Conservation (phyloP, 2,113 vertebrate genomes). For the Alces alces region DNA sequence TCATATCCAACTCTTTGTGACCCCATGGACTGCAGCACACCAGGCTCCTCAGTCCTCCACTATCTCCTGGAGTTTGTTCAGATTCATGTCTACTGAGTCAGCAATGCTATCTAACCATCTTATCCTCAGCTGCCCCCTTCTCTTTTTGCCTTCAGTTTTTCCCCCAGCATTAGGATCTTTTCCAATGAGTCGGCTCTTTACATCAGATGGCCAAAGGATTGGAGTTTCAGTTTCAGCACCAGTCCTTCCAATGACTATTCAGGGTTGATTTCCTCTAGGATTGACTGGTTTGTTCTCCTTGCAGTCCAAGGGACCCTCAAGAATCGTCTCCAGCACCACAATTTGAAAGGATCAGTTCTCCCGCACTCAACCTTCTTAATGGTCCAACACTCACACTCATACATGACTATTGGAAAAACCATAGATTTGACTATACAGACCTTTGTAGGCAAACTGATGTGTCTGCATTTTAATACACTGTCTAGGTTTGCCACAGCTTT, state of each 20-base stretch:
- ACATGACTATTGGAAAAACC: not conserved
- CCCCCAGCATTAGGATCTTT: not conserved
- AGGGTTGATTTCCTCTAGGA: not conserved
- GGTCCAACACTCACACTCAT: not conserved
- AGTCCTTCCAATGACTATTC: not conserved
- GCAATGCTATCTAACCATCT: not conserved
- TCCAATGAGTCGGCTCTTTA: accelerated
- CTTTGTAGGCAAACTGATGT: not conserved
- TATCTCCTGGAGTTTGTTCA: not conserved
- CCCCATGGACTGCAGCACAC: not conserved
- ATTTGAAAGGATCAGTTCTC: not conserved
- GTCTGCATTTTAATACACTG: not conserved
- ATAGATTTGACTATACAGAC: not conserved
- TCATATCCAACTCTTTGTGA: not conserved
- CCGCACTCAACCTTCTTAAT: not conserved
- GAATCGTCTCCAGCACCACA: not conserved
- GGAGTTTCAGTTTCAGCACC: not conserved
- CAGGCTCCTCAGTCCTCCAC: not conserved
- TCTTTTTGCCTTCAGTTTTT: not conserved
- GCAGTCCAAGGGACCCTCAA: not conserved
- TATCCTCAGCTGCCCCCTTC: not conserved
- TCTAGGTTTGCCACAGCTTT: not conserved
- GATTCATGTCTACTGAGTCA: not conserved
- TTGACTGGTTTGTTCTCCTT: not conserved
- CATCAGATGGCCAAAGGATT: not conserved